phyloP scores from a whole-genome alignment of 1,140 invertebrate species.

The Bombus pyrosoma region DNA sequence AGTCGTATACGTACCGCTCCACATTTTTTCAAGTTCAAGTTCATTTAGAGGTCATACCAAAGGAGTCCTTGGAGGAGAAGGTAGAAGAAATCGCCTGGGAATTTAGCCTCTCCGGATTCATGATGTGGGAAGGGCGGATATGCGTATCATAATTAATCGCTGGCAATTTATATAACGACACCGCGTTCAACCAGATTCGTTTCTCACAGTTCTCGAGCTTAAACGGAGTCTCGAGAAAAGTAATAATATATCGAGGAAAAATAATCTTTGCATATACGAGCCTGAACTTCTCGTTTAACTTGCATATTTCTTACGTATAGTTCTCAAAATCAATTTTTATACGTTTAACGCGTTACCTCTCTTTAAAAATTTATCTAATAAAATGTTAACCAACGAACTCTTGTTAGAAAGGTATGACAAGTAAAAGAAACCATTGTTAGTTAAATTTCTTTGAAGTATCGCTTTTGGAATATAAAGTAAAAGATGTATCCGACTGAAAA shows the following conservation, averaged over 20 bases:
- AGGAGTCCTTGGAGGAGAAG: slow-evolving; percentile 36
- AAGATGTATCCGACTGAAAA: background rate
- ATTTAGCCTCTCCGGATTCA: slow-evolving; percentile 32
- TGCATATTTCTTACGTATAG: no score
- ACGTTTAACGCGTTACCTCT: no score
- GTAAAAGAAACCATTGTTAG: fast-evolving
- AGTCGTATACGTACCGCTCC: slow-evolving; percentile 26
- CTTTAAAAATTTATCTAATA: no score
- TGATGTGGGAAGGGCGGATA: slow-evolving; percentile 60
- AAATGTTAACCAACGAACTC: no score
- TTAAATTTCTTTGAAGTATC: background rate
- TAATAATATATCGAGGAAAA: background rate
- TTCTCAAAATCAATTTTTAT: no score
- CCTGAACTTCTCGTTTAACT: no score
- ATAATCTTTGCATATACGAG: no score
- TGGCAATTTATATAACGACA: slow-evolving; percentile 45
- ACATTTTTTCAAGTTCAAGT: slow-evolving; percentile 69
- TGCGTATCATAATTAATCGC: slow-evolving; percentile 57
- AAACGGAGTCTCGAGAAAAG: background rate
- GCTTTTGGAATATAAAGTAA: background rate
- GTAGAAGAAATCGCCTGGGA: slow-evolving; percentile 58
- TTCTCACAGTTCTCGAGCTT: slow-evolving; percentile 11
- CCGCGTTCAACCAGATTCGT: background rate
- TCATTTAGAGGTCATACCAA: slow-evolving; percentile 48
- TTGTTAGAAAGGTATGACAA: fast-evolving